Conservation (phyloP, 2,797 vertebrate species). For the Pempheris klunzingeri region DNA sequence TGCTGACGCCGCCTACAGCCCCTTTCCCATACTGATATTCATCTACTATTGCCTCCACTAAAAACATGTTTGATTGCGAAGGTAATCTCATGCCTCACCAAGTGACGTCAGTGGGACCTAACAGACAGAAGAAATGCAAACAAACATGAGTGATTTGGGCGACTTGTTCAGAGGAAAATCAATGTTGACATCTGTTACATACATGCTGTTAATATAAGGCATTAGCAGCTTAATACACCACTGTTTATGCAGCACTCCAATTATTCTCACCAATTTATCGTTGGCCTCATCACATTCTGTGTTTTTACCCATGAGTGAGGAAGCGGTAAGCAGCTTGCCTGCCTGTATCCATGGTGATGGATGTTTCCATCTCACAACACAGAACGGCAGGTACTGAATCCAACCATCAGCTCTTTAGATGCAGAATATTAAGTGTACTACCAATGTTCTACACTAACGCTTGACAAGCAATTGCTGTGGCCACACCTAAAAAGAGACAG, state of each 20-base stretch:
- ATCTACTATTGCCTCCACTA: too few species aligned
- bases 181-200: not conserved
- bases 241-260: not conserved
- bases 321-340: not conserved
- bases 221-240: not conserved
- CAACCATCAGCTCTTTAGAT: not conserved
- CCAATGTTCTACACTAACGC: not conserved
- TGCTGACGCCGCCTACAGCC: too few species aligned
- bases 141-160: too few species aligned
- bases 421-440: not conserved
- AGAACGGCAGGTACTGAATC: not conserved
- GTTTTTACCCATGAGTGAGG: not conserved
- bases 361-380: not conserved
- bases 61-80: too few species aligned
- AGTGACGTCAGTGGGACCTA: too few species aligned
- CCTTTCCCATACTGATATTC: too few species aligned
- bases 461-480: not conserved
- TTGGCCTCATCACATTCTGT: not conserved
- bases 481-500: not conserved
- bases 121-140: too few species aligned
- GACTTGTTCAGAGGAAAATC: too few species aligned
- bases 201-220: not conserved
- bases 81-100: too few species aligned
- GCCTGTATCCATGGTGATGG: slow-evolving; percentile 9
- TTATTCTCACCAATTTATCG: not conserved